These are phyloP conservation scores for Urophycis tenuis DNA, from an alignment of 2,797 vertebrate species.

Conservation along the genomic window DNA sequence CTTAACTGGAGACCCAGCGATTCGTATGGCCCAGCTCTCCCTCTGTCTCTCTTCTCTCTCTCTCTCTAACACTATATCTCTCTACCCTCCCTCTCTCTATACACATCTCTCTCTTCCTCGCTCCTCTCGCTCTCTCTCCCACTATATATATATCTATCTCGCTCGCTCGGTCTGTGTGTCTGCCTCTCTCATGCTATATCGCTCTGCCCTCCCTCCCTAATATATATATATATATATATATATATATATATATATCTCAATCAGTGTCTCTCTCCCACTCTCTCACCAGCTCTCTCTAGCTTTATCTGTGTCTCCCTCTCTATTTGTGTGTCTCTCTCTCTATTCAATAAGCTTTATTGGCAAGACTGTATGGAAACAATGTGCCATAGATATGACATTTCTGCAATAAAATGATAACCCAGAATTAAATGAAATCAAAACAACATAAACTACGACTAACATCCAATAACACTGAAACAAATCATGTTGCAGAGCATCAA, in stretches of 20 bases:
- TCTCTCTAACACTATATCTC: background rate
- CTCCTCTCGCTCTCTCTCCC: too few species aligned
- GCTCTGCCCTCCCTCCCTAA: background rate
- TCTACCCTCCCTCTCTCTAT: too few species aligned
- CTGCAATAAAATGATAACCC: too few species aligned
- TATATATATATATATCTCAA: background rate
- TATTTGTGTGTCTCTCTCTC: background rate
- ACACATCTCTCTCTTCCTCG: too few species aligned
- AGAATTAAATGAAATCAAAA: background rate
- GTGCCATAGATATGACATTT: background rate
- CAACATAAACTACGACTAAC: background rate
- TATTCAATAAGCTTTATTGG: background rate
- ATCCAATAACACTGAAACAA: background rate
- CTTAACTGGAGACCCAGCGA: background rate
- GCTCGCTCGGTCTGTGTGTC: background rate
- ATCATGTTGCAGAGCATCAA: too few species aligned
- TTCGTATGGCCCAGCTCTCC: background rate
- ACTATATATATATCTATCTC: too few species aligned
- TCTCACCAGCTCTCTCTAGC: background rate
- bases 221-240: background rate
- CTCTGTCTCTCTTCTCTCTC: background rate
- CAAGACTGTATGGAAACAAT: background rate
- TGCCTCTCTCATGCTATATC: slow-evolving; percentile 10
- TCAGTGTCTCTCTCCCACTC: slow-evolving; percentile 2
- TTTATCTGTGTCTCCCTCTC: slow-evolving; percentile 4